A percentile compares a stretch with the other conserved stretches of the same genome.
These are phyloP conservation scores for Scelioninae gen. 1 DNA, from an alignment of 2,888 invertebrate genomes.

Conservation along the genomic window DNA sequence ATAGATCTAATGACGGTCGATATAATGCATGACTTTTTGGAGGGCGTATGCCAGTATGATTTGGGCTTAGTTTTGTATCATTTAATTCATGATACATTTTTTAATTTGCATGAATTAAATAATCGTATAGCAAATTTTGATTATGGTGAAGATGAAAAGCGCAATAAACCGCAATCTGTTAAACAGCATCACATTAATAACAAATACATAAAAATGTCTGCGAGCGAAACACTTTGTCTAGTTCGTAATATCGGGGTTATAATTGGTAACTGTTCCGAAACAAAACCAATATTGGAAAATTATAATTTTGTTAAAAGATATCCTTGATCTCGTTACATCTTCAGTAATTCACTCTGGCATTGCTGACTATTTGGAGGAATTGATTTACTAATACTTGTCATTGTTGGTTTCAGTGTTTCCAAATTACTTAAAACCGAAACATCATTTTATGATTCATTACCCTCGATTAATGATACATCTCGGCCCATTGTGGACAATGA, in stretches of 20 bases:
- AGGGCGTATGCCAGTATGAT: constrained; percentile 1
- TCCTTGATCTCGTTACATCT: constrained; percentile 37
- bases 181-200: neutral
- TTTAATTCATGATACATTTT: neutral
- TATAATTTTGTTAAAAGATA: constrained; percentile 27
- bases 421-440: constrained; percentile 58
- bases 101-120: neutral
- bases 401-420: constrained; percentile 32
- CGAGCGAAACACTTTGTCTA: neutral
- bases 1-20: neutral
- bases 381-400: constrained; percentile 47
- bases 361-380: constrained; percentile 38
- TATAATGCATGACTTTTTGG: neutral
- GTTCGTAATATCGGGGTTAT: neutral
- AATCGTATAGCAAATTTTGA: neutral
- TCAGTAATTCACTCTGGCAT: constrained; percentile 29
- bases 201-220: neutral
- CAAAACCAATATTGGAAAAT: constrained; percentile 14
- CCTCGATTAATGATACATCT: constrained; percentile 44
- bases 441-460: constrained; percentile 55
- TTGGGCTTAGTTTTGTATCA: neutral
- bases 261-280: constrained; percentile 22
- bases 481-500: constrained; percentile 42
- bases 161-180: neutral
- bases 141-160: neutral